Conservation (phyloP, 2,113 vertebrate species). For the Microcebus griseorufus region DNA sequence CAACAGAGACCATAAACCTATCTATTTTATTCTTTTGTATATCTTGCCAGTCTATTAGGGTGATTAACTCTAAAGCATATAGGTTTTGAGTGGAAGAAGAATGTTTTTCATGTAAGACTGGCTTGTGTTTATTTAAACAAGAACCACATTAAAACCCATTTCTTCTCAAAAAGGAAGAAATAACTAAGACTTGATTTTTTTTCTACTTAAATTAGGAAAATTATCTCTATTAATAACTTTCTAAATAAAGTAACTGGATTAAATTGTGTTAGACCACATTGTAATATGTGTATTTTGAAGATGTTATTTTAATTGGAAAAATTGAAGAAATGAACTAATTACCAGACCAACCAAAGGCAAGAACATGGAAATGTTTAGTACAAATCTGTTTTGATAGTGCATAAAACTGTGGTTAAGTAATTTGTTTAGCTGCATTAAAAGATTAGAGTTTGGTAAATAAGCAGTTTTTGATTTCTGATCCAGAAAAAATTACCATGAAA, state of each 20-base stretch:
- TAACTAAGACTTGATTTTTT: conserved; percentile 40
- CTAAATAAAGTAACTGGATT: neutral
- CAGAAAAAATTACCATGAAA: neutral
- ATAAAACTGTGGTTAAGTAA: conserved; percentile 33
- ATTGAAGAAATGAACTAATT: conserved; percentile 35
- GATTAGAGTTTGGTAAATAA: neutral
- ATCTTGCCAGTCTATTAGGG: neutral
- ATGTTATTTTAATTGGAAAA: neutral
- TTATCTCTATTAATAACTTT: conserved; percentile 23
- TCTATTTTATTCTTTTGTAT: neutral
- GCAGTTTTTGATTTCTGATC: conserved; percentile 10
- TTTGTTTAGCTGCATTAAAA: neutral
- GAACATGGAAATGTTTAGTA: neutral
- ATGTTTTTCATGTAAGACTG: neutral
- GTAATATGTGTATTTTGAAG: conserved; percentile 32
- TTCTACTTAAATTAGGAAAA: conserved; percentile 18
- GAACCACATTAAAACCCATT: neutral
- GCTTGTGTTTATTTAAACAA: neutral
- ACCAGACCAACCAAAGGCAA: neutral
- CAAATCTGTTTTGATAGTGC: neutral
- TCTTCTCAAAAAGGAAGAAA: neutral
- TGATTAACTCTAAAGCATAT: neutral
- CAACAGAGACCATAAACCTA: neutral
- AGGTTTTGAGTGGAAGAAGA: neutral
- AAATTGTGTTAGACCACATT: neutral